A percentile compares a stretch with the other conserved stretches of the same genome.
Evolutionary conservation across 1,140 invertebrate species (phyloP).

Genomic region (Scylla paramamosain): DNA sequence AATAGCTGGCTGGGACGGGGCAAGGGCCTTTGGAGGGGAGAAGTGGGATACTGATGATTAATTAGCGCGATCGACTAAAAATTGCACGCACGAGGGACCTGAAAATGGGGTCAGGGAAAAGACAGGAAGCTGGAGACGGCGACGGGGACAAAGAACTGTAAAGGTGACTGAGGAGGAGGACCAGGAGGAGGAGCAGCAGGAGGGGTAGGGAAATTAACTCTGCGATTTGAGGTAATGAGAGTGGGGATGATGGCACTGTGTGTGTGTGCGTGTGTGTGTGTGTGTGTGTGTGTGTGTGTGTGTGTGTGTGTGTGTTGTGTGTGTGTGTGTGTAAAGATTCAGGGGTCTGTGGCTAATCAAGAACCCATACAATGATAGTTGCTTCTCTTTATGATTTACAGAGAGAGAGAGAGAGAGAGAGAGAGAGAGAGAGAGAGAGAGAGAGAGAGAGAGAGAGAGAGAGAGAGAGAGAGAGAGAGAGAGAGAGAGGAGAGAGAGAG

Average conservation of each 20-base stretch:
- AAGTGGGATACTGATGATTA: not conserved
- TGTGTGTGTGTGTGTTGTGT: not conserved
- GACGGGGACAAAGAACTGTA: slow-evolving; percentile 20
- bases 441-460: too few species aligned
- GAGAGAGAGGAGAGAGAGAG: too few species aligned
- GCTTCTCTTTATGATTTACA: too few species aligned
- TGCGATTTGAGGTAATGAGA: not conserved
- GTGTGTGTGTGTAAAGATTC: not conserved
- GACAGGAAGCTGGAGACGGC: not conserved
- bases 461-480: too few species aligned
- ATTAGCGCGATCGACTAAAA: slow-evolving; percentile 5
- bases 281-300: slow-evolving; percentile 32
- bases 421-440: too few species aligned
- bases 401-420: too few species aligned
- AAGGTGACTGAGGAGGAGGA: not conserved
- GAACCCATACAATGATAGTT: too few species aligned
- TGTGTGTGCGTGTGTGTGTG: slow-evolving; percentile 38
- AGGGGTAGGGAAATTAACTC: not conserved
- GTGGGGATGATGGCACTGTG: not conserved
- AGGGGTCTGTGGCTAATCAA: not conserved
- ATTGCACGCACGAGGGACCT: not conserved
- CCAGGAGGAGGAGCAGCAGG: too few species aligned
- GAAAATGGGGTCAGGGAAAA: slow-evolving; percentile 8
- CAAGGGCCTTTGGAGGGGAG: not conserved
- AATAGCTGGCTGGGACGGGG: too few species aligned